Evolutionary conservation across 2,113 vertebrate genomes (phyloP).

Genomic region (Esox niger): DNA sequence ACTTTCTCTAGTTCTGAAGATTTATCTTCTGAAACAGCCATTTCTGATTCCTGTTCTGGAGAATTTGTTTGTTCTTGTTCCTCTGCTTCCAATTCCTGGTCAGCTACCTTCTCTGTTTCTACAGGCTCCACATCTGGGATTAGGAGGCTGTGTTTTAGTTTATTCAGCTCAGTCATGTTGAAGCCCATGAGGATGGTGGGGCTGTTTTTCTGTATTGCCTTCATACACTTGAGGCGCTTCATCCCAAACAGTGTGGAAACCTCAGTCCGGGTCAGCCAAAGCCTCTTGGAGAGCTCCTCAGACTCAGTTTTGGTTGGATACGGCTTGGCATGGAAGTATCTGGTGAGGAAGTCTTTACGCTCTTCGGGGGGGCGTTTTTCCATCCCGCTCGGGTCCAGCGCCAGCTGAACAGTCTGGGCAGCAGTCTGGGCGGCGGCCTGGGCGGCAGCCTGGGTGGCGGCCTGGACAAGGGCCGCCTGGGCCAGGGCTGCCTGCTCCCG

Average conservation of each 20-base stretch:
- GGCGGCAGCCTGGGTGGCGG: no score
- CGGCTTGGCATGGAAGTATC: constrained; percentile 88
- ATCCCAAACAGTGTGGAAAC: constrained; percentile 82
- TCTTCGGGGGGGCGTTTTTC: constrained; percentile 75
- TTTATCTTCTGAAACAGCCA: background rate
- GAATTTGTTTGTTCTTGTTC: background rate
- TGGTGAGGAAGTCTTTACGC: constrained; percentile 82
- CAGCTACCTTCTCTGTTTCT: constrained; percentile 12
- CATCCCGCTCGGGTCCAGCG: constrained; percentile 73
- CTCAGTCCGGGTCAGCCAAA: constrained; percentile 81
- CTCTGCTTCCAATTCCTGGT: background rate
- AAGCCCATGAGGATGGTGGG: constrained; percentile 86
- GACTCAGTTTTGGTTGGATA: constrained; percentile 84
- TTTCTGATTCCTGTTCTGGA: background rate
- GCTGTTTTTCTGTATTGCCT: constrained; percentile 76
- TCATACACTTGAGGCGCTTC: constrained; percentile 84
- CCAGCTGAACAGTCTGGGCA: constrained; percentile 73
- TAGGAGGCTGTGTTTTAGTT: constrained; percentile 82
- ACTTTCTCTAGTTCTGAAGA: background rate
- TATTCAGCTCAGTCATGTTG: constrained; percentile 85
- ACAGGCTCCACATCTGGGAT: constrained; percentile 54
- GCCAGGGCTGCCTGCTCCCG: constrained; percentile 20
- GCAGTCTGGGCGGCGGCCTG: no score
- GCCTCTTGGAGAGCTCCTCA: constrained; percentile 76
- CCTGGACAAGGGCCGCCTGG: no score